A percentile compares a stretch with the other conserved stretches of the same genome.
Evolutionary conservation across 2,888 invertebrate genomes (phyloP).

Genomic region (Netelia fuscicornis): DNA sequence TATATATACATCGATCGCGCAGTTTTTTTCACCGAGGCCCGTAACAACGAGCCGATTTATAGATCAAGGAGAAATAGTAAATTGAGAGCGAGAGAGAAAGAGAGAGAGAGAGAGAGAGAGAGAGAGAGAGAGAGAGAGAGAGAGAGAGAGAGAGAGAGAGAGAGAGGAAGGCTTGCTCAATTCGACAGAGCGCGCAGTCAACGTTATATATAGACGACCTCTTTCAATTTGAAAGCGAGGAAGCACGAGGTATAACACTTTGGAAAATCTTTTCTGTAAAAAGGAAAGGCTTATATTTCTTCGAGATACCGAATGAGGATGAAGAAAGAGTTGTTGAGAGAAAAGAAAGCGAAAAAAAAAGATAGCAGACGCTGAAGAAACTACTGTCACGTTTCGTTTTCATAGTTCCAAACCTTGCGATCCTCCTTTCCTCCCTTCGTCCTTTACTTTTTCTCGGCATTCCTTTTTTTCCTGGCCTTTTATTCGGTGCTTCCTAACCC

Average conservation of each 20-base stretch:
- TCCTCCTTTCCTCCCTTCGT: constrained; percentile 4
- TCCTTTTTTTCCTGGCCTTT: constrained; percentile 24
- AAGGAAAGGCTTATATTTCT: constrained; percentile 34
- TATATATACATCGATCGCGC: constrained; percentile 1
- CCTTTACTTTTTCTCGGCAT: not conserved
- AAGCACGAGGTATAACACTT: constrained; percentile 20
- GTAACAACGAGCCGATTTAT: constrained; percentile 30
- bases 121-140: not conserved
- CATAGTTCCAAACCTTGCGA: constrained; percentile 19
- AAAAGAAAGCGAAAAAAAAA: constrained; percentile 30
- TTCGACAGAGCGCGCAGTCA: constrained; percentile 2
- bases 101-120: not conserved
- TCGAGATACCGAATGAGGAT: constrained; percentile 20
- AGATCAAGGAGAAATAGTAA: not conserved
- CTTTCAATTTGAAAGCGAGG: constrained; percentile 35
- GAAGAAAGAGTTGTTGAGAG: constrained; percentile 15
- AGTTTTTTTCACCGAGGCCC: constrained; percentile 1
- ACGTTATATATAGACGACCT: not conserved
- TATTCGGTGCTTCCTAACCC: constrained; percentile 40
- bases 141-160: constrained; percentile 4
- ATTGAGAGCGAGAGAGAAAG: not conserved
- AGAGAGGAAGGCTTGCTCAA: not conserved
- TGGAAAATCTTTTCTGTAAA: constrained; percentile 40
- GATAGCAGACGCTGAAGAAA: constrained; percentile 48
- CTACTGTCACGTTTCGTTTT: constrained; percentile 51